Base-by-base conservation (phyloP, 2,113 vertebrate species). In the Rhinoderma darwinii region DNA sequence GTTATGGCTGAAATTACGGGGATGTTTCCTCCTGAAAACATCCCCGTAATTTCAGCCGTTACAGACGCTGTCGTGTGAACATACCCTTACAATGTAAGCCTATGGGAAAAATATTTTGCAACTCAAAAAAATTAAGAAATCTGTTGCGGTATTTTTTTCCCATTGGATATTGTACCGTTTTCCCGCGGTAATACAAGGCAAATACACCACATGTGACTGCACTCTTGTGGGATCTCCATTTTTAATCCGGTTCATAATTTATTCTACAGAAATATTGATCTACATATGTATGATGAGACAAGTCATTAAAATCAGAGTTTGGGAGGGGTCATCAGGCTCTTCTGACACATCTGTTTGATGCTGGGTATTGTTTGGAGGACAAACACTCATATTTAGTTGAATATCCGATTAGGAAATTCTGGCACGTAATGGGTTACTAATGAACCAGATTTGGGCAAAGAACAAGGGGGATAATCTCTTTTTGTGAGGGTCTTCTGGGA, bases 401-500 rank as follows among this genome's bases (percentile, higher is more conserved):
- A 76, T 76, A 51, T 77, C 9, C 18, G 44, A 51, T 51, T 30
- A 77, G n/a, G 17, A 22, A 18, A 35, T 32, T 78, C 44, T 78
- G 86, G 86, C 54, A 56, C 20, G 22, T 37, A 87, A 81, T 72
- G 86, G 51, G 86, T 87, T 87, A 87, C 77, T 73, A 54, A 39
- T 47, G 32, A 72, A 22, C 27, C 25, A 82, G 77, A 73, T 30
- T 72, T 81, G 47, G 68, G 79, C 35, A 25, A 50, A 73, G 86
- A 47, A 39, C 56, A 32, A 72, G 78, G 35, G 47, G 54, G 27
- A 87, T 87, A 82, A 87, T 87, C 66, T 82, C 86, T 82, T 75
- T 63, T 82, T 87, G 86, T 82, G 51, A 63, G 86, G 51, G 86
- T 75, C 86, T 63, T 72, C 43, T 59, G 85, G 85, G 85, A 82